Conservation (phyloP, 2,797 vertebrate genomes). For the Margarornis squamiger region DNA sequence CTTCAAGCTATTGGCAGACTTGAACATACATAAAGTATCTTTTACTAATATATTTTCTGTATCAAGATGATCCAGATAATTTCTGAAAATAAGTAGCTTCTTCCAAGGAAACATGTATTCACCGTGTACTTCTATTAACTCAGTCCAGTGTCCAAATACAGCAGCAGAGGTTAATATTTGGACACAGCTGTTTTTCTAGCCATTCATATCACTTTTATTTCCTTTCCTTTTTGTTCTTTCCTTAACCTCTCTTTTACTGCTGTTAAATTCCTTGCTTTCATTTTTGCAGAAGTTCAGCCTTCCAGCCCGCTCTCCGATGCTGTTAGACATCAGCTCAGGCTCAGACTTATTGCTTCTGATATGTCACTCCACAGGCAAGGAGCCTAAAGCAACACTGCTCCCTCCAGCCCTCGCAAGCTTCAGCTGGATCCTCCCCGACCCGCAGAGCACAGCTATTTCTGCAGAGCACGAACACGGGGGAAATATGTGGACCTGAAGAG, state of each 20-base stretch:
- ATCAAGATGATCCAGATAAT: background rate
- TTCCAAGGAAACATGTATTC: background rate
- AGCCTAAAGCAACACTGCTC: conserved; percentile 65
- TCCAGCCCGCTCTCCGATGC: background rate
- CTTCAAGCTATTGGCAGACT: conserved; percentile 21
- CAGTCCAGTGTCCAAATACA: background rate
- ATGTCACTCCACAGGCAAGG: conserved; percentile 54
- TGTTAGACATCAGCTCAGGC: conserved; percentile 49
- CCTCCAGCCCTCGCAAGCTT: conserved; percentile 52
- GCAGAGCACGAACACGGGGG: background rate
- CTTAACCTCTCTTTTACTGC: conserved; percentile 61
- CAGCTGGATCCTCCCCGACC: conserved; percentile 32
- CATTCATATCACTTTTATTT: conserved; percentile 41
- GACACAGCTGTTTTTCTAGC: background rate
- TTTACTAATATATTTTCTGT: background rate
- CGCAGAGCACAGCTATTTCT: background rate
- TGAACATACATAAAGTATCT: background rate
- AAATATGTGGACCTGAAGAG: background rate
- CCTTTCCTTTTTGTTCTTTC: conserved; percentile 49
- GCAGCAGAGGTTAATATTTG: conserved; percentile 2
- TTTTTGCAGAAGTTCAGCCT: conserved; percentile 54
- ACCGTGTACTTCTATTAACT: background rate
- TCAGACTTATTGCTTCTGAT: conserved; percentile 68
- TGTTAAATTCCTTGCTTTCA: conserved; percentile 60
- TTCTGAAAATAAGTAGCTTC: background rate